A percentile compares a stretch with the other conserved stretches of the same genome.
Conservation (phyloP, 2,113 vertebrate species). For the Marcusenius ussheri region DNA sequence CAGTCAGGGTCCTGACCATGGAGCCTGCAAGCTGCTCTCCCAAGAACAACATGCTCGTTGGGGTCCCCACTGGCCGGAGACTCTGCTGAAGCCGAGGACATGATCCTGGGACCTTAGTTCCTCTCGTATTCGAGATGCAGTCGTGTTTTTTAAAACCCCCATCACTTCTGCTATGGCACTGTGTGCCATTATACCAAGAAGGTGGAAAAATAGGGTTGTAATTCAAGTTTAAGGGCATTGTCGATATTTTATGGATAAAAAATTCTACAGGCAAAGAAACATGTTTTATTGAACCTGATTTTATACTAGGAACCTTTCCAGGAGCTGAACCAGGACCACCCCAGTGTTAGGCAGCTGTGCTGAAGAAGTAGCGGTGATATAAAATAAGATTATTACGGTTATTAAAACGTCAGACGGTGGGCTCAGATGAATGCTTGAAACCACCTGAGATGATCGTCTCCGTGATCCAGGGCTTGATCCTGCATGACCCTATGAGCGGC, state of each 20-base stretch:
- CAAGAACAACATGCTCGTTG: conserved; percentile 94
- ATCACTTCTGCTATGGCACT: not conserved
- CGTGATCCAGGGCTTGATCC: not conserved
- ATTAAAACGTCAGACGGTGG: not conserved
- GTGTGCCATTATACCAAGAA: not conserved
- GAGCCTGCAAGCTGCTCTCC: conserved; percentile 91
- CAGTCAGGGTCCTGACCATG: conserved; percentile 82
- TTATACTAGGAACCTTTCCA: not conserved
- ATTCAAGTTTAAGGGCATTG: not conserved
- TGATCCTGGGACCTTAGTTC: not conserved
- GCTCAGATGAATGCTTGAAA: not conserved
- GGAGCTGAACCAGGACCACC: not conserved
- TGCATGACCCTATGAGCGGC: not conserved
- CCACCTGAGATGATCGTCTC: not conserved
- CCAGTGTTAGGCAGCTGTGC: not conserved
- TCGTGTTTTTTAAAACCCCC: not conserved
- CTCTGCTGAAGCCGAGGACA: not conserved
- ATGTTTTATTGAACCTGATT: conserved; percentile 8
- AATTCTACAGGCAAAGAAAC: not conserved
- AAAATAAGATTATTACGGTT: not conserved
- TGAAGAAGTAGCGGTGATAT: not conserved
- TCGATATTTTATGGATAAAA: not conserved
- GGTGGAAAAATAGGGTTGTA: not conserved
- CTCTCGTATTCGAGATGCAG: not conserved
- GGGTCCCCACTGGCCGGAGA: conserved; percentile 41